Evolutionary conservation across 2,888 invertebrate species (phyloP).

Genomic region (Drosophila recens): DNA sequence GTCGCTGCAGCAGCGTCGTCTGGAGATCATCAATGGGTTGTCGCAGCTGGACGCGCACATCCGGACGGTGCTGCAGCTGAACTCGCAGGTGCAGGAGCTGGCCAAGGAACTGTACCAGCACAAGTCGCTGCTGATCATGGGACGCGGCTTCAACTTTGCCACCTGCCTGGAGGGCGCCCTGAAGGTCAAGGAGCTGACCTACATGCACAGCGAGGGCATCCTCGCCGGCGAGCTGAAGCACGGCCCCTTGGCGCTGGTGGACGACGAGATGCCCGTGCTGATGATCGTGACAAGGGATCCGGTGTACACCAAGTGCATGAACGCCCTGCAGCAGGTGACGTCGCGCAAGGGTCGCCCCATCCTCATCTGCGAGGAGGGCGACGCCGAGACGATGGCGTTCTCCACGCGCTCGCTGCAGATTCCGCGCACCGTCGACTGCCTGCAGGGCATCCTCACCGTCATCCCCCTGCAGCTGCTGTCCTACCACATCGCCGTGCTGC

Average conservation of each 20-base stretch:
- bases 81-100: slow-evolving; percentile 93
- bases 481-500: slow-evolving; percentile 98
- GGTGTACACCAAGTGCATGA: slow-evolving; percentile 98
- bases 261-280: slow-evolving; percentile 98
- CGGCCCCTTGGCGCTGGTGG: slow-evolving; percentile 98
- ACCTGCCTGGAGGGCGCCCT: slow-evolving; percentile 98
- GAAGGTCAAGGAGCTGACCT: slow-evolving; percentile 99
- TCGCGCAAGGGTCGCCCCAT: slow-evolving; percentile 97
- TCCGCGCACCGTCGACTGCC: slow-evolving; percentile 97
- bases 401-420: slow-evolving; percentile 93
- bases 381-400: slow-evolving; percentile 92
- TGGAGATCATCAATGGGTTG: slow-evolving; percentile 95
- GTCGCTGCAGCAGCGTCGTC: slow-evolving; percentile 93
- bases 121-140: slow-evolving; percentile 98
- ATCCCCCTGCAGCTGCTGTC: slow-evolving; percentile 99
- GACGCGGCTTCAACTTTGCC: slow-evolving; percentile 98
- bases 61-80: slow-evolving; percentile 93
- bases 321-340: slow-evolving; percentile 97
- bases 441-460: slow-evolving; percentile 96
- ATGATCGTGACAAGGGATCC: slow-evolving; percentile 99
- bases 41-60: slow-evolving; percentile 94
- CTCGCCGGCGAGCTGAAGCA: slow-evolving; percentile 99
- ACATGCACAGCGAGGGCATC: slow-evolving; percentile 99
- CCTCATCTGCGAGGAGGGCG: slow-evolving; percentile 96
- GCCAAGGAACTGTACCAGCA: slow-evolving; percentile 97